phyloP scores from a whole-genome alignment of 2,888 invertebrate species.

The Chloromyia formosa region DNA sequence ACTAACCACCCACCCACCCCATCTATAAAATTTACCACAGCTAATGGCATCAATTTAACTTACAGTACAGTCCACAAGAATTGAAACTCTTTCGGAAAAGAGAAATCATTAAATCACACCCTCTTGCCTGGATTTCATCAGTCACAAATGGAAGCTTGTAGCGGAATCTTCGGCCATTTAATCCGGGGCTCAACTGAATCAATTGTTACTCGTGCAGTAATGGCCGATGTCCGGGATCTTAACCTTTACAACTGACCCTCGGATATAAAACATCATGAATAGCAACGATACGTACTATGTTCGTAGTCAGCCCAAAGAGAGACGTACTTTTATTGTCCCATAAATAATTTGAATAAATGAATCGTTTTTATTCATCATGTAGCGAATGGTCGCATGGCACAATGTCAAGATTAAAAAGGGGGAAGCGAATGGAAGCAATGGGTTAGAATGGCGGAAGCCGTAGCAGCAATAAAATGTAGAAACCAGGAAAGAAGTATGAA shows the following conservation, averaged over 20 bases:
- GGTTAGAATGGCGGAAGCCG: neutral
- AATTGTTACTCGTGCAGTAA: neutral
- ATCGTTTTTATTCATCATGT: slow-evolving; percentile 27
- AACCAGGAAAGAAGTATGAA: too few relatives aligned
- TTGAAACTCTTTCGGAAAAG: too few relatives aligned
- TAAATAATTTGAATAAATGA: slow-evolving; percentile 37
- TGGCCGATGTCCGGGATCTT: neutral
- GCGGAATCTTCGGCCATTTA: too few relatives aligned
- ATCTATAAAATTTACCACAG: too few relatives aligned
- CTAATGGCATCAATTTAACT: too few relatives aligned
- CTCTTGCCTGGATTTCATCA: too few relatives aligned
- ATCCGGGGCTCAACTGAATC: too few relatives aligned
- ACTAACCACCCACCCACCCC: too few relatives aligned
- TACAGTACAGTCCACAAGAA: too few relatives aligned
- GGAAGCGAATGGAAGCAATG: neutral
- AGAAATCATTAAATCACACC: too few relatives aligned
- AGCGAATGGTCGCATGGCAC: neutral
- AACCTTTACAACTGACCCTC: slow-evolving; percentile 12
- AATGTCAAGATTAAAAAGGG: neutral
- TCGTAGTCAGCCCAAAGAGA: neutral
- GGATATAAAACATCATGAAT: neutral
- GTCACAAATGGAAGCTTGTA: too few relatives aligned
- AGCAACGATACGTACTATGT: neutral
- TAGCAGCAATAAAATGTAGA: neutral
- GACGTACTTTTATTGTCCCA: slow-evolving; percentile 21